Evolutionary conservation across 2,113 vertebrate species (phyloP).

Genomic region (Forbesichthys agassizii): DNA sequence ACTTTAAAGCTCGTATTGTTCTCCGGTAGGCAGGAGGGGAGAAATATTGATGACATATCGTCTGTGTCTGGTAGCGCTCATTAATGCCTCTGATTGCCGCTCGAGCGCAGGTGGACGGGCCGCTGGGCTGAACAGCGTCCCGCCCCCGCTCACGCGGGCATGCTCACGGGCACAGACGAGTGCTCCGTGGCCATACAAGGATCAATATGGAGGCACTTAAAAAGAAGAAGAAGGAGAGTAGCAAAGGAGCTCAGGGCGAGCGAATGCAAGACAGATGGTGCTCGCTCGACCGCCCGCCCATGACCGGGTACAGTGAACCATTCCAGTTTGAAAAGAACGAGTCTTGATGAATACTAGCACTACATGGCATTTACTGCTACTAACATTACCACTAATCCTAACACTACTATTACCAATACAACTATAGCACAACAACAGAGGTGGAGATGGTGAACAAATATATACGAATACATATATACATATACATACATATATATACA

Average conservation of each 20-base stretch:
- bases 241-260: conserved; percentile 36
- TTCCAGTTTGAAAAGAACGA: not conserved
- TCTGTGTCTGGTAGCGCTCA: conserved; percentile 64
- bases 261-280: conserved; percentile 16
- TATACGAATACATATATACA: too few species aligned
- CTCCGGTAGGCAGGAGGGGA: conserved; percentile 35
- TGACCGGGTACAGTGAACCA: conserved; percentile 31
- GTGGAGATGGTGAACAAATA: too few species aligned
- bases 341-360: too few species aligned
- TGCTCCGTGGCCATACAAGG: conserved; percentile 32
- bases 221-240: conserved; percentile 31
- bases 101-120: conserved; percentile 49
- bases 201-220: conserved; percentile 63
- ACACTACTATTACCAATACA: not conserved
- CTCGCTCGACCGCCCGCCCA: not conserved
- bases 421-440: not conserved
- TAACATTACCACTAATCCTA: not conserved
- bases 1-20: conserved; percentile 59
- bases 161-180: conserved; percentile 1
- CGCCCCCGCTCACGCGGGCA: conserved; percentile 6
- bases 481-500: too few species aligned
- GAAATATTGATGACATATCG: conserved; percentile 56
- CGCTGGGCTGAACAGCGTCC: not conserved
- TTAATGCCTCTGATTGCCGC: conserved; percentile 71
- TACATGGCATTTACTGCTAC: too few species aligned